Evolutionary conservation across 2,888 invertebrate genomes (phyloP).

Genomic region (Zygothrica quintamaculata): DNA sequence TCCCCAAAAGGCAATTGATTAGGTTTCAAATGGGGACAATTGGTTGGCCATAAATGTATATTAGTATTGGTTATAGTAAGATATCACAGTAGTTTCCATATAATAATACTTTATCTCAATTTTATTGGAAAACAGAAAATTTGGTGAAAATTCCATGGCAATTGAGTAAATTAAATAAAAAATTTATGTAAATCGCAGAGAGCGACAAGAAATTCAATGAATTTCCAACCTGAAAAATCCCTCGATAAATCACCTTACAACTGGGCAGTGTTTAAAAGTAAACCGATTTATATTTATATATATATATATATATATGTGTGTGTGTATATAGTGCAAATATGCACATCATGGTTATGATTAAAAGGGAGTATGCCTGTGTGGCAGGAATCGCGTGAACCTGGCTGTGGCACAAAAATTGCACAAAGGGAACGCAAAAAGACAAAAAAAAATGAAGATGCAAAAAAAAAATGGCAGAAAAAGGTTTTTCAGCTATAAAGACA

Average conservation of each 20-base stretch:
- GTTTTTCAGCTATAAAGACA: conserved; percentile 42
- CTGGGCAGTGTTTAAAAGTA: conserved; percentile 38
- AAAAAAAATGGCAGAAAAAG: conserved; percentile 5
- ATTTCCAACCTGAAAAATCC: conserved; percentile 51
- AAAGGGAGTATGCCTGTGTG: conserved; percentile 6
- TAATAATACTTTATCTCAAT: too few species aligned
- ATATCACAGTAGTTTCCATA: conserved; percentile 10
- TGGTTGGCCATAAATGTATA: conserved; percentile 48
- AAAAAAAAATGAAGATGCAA: conserved; percentile 2
- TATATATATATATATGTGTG: too few species aligned
- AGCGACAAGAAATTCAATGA: conserved; percentile 64
- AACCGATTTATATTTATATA: conserved; percentile 44
- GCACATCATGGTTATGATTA: conserved; percentile 43
- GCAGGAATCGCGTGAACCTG: conserved; percentile 39
- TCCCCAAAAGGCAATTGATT: conserved; percentile 68
- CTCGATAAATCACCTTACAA: conserved; percentile 49
- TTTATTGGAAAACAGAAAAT: conserved; percentile 13
- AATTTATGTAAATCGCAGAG: conserved; percentile 64
- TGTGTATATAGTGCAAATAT: too few species aligned
- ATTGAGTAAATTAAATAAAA: conserved; percentile 65
- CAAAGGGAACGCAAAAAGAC: conserved; percentile 48
- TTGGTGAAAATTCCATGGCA: conserved; percentile 8
- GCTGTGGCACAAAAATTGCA: conserved; percentile 46
- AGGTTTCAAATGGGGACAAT: conserved; percentile 55
- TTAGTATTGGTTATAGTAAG: conserved; percentile 32